Evolutionary conservation across 2,113 vertebrate species (phyloP).

Genomic region (Drymodes brunneopygia): DNA sequence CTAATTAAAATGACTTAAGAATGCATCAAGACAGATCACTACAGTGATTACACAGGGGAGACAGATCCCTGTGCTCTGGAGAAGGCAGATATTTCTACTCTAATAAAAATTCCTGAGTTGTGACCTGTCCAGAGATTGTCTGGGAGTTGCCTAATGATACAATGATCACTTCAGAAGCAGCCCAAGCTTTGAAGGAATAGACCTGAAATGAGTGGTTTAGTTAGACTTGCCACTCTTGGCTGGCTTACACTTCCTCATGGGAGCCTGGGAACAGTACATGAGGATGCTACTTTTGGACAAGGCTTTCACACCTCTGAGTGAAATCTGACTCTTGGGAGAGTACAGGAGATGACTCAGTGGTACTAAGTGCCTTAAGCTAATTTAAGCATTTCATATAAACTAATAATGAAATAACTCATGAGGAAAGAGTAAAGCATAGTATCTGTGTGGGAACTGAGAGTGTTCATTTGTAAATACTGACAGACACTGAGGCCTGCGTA

Average conservation of each 20-base stretch:
- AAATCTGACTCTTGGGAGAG: not conserved
- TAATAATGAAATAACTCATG: not conserved
- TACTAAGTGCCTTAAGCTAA: not conserved
- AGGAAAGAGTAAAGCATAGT: not conserved
- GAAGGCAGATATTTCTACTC: not conserved
- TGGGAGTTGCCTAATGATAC: not conserved
- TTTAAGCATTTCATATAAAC: not conserved
- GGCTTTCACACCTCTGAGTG: not conserved
- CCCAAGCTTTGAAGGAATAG: not conserved
- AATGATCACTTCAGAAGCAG: not conserved
- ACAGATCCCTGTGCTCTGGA: not conserved
- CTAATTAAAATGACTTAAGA: not conserved
- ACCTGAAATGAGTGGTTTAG: not conserved
- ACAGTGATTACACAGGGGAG: not conserved
- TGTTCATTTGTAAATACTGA: not conserved
- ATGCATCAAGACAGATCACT: not conserved
- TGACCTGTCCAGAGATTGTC: not conserved
- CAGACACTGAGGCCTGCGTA: not conserved
- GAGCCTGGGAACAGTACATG: not conserved
- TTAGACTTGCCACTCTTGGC: not conserved
- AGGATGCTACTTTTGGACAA: not conserved
- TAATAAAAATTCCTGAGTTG: not conserved
- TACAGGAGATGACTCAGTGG: not conserved
- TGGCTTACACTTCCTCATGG: not conserved
- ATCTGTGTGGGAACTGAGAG: not conserved